A percentile compares a stretch with the other conserved stretches of the same genome.
phyloP scores from a whole-genome alignment of 1,140 invertebrate species.

The Drosophila ironensis region DNA sequence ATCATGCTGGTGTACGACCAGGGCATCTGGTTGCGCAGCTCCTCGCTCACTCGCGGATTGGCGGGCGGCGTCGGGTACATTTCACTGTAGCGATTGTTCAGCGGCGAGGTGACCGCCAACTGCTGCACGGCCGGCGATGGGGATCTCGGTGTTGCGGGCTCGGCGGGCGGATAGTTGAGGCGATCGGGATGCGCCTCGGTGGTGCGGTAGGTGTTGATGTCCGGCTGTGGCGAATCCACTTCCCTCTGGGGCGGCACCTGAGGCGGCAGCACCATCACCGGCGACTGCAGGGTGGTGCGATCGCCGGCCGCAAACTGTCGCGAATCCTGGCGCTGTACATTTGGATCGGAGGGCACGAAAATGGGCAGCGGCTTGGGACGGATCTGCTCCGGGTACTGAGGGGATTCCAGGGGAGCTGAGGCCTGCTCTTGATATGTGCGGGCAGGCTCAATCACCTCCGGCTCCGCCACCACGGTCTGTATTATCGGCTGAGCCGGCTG shows the following conservation, averaged over 20 bases:
- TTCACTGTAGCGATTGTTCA: conserved; percentile 69
- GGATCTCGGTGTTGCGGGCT: conserved; percentile 21
- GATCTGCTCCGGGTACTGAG: conserved; percentile 53
- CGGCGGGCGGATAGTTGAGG: conserved; percentile 62
- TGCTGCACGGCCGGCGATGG: conserved; percentile 57
- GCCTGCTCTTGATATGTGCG: neutral
- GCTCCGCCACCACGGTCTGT: conserved; percentile 12
- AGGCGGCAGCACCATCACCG: conserved; percentile 54
- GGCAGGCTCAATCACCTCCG: neutral
- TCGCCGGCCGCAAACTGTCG: conserved; percentile 33
- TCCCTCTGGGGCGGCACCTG: conserved; percentile 27
- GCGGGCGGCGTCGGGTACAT: conserved; percentile 45
- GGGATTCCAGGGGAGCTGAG: conserved; percentile 10
- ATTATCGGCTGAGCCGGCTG: conserved; percentile 28
- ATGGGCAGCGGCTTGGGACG: conserved; percentile 56
- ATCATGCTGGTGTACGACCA: conserved; percentile 77
- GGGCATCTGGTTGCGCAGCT: conserved; percentile 75
- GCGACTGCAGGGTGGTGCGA: conserved; percentile 58
- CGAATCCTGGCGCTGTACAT: conserved; percentile 38
- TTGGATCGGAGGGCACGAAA: conserved; percentile 48
- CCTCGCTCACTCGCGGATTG: conserved; percentile 67
- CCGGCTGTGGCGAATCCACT: conserved; percentile 27
- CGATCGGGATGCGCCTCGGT: conserved; percentile 73
- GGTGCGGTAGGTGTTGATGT: conserved; percentile 64
- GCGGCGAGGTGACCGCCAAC: conserved; percentile 37